Percentiles rank a stretch among this genome's conserved stretches.
Evolutionary conservation across 2,797 vertebrate genomes (phyloP).

Genomic region (Danio kyathit): DNA sequence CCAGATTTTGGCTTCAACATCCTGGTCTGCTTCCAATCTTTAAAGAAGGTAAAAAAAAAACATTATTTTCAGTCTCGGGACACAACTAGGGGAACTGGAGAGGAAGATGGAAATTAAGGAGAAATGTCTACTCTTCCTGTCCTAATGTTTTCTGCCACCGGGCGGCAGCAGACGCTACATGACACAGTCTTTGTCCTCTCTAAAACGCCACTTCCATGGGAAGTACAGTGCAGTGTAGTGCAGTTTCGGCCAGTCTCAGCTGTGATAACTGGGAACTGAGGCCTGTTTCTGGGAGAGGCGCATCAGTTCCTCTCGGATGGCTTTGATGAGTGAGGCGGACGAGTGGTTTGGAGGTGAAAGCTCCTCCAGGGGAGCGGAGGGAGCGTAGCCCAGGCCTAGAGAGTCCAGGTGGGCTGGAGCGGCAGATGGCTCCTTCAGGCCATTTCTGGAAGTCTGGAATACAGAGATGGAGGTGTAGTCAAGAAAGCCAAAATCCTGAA

Average conservation of each 20-base stretch:
- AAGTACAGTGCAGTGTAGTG: slow-evolving; percentile 77
- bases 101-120: slow-evolving; percentile 34
- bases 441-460: slow-evolving; percentile 89
- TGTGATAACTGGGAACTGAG: slow-evolving; percentile 90
- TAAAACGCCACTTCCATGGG: slow-evolving; percentile 79
- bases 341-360: slow-evolving; percentile 90
- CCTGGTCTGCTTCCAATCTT: slow-evolving; percentile 49
- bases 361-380: slow-evolving; percentile 79
- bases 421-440: slow-evolving; percentile 84
- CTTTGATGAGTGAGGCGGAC: slow-evolving; percentile 97
- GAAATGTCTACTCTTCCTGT: slow-evolving; percentile 40
- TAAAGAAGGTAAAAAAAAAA: slow-evolving; percentile 42
- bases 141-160: slow-evolving; percentile 42
- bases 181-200: slow-evolving; percentile 41
- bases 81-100: background rate
- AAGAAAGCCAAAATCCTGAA: slow-evolving; percentile 82
- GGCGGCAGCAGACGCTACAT: slow-evolving; percentile 29
- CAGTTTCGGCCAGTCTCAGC: slow-evolving; percentile 81
- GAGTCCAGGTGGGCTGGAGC: slow-evolving; percentile 84
- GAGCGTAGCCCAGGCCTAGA: slow-evolving; percentile 81
- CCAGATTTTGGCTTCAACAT: slow-evolving; percentile 43
- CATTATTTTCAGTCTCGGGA: slow-evolving; percentile 1
- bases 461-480: slow-evolving; percentile 86
- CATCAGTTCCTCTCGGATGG: slow-evolving; percentile 96
- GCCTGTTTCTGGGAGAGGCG: slow-evolving; percentile 98